Conservation (phyloP, 2,797 vertebrate genomes). For the Galagoides demidoff region DNA sequence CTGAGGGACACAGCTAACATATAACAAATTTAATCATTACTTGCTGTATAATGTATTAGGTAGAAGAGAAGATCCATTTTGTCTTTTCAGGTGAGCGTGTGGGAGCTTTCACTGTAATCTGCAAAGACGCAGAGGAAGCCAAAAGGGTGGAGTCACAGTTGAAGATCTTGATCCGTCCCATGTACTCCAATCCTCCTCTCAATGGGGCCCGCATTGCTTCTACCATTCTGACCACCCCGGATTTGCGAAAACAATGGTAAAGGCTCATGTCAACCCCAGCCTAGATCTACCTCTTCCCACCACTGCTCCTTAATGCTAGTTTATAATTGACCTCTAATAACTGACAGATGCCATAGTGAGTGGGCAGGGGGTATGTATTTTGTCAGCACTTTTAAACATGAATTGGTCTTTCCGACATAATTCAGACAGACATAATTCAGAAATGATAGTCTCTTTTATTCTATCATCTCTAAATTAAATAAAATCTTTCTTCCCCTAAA, state of each 20-base stretch:
- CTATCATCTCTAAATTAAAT: background rate
- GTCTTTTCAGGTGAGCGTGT: slow-evolving; percentile 94
- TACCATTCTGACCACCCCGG: slow-evolving; percentile 93
- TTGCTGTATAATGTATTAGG: background rate
- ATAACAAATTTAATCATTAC: background rate
- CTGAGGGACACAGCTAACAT: background rate
- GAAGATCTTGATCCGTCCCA: slow-evolving; percentile 98
- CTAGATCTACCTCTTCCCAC: background rate
- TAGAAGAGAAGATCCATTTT: background rate
- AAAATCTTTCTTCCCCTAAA: background rate
- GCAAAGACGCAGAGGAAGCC: slow-evolving; percentile 94
- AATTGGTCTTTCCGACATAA: background rate
- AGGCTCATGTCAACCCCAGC: background rate
- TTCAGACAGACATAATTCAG: background rate
- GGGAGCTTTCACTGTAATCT: slow-evolving; percentile 96
- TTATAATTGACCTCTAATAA: background rate
- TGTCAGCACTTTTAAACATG: background rate
- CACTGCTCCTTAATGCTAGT: fast-evolving
- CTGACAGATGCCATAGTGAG: background rate
- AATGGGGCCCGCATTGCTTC: slow-evolving; percentile 97
- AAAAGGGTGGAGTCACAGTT: slow-evolving; percentile 98
- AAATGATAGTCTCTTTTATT: background rate
- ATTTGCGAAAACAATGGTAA: slow-evolving; percentile 93
- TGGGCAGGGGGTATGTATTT: background rate
- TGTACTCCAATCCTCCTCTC: slow-evolving; percentile 98